Conservation (phyloP, 2,113 vertebrate species). For the Sebastes fasciatus region DNA sequence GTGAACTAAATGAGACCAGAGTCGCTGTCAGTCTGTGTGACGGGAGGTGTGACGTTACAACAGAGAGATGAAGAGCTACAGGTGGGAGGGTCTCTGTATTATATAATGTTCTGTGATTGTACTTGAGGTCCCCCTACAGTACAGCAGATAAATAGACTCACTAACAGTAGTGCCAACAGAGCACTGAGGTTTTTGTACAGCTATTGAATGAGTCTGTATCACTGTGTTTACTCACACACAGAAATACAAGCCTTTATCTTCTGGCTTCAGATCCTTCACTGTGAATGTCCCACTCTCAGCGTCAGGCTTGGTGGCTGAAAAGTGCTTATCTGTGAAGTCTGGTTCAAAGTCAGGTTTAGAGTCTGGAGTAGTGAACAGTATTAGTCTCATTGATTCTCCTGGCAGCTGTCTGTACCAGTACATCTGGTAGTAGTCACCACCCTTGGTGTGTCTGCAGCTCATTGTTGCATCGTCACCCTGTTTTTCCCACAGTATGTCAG, state of each 20-base stretch:
- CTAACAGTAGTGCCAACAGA: too few species aligned
- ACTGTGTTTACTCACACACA: slow-evolving; percentile 42
- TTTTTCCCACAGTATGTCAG: background rate
- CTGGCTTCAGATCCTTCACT: slow-evolving; percentile 10
- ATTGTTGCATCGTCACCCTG: background rate
- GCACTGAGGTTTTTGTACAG: too few species aligned
- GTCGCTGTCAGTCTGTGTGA: background rate
- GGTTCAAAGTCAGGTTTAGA: background rate
- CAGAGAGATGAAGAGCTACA: too few species aligned
- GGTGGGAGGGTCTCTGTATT: background rate
- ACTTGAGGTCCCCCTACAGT: too few species aligned
- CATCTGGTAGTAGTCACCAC: background rate
- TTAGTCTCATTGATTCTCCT: slow-evolving; percentile 51
- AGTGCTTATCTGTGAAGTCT: slow-evolving; percentile 7
- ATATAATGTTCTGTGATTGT: too few species aligned
- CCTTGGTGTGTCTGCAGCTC: slow-evolving; percentile 43
- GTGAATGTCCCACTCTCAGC: slow-evolving; percentile 16
- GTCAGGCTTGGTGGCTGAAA: slow-evolving; percentile 5
- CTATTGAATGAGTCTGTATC: background rate
- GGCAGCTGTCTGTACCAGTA: slow-evolving; percentile 67
- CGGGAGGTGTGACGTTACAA: background rate
- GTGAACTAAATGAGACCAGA: background rate
- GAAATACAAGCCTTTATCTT: slow-evolving; percentile 52
- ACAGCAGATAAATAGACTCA: too few species aligned
- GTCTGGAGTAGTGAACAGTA: slow-evolving; percentile 9